Percentiles rank a stretch among this genome's conserved stretches.
These are phyloP conservation scores for Pipa parva DNA, from an alignment of 2,113 vertebrate species.

Conservation along the genomic window DNA sequence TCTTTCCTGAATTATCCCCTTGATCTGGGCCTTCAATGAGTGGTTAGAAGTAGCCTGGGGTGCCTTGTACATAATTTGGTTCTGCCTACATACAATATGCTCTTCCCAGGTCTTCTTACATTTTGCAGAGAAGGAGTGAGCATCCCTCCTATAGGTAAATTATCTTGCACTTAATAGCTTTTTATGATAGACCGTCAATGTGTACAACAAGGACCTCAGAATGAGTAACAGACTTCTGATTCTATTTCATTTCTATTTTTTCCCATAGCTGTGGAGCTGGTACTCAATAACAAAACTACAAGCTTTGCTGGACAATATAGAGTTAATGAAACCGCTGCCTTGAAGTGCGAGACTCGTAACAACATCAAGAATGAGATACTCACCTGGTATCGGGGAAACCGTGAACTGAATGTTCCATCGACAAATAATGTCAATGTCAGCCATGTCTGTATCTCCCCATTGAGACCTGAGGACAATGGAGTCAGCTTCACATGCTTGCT, in stretches of 20 bases:
- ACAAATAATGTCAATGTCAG: constrained; percentile 64
- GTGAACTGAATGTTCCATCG: constrained; percentile 49
- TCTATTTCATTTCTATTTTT: constrained; percentile 13
- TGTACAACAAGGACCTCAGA: too few species aligned
- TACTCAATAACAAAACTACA: neutral
- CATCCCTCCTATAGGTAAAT: too few species aligned
- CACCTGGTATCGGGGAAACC: constrained; percentile 57
- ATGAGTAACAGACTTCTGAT: too few species aligned
- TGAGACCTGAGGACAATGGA: constrained; percentile 50
- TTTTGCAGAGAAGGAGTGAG: too few species aligned
- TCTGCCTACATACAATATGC: too few species aligned
- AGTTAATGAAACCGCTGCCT: constrained; percentile 7
- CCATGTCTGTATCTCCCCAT: constrained; percentile 57
- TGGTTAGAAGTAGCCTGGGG: too few species aligned
- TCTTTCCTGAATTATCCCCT: too few species aligned
- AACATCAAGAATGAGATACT: constrained; percentile 55
- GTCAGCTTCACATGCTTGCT: constrained; percentile 63
- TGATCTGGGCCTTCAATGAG: too few species aligned
- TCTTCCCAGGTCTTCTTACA: too few species aligned
- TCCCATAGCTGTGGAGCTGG: neutral
- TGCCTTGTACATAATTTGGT: too few species aligned
- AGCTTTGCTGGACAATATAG: fast-evolving
- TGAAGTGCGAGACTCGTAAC: constrained; percentile 55
- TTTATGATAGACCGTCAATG: too few species aligned
- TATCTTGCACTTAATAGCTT: too few species aligned